Evolutionary conservation across 2,113 vertebrate genomes (phyloP).

Genomic region (Paralichthys olivaceus): DNA sequence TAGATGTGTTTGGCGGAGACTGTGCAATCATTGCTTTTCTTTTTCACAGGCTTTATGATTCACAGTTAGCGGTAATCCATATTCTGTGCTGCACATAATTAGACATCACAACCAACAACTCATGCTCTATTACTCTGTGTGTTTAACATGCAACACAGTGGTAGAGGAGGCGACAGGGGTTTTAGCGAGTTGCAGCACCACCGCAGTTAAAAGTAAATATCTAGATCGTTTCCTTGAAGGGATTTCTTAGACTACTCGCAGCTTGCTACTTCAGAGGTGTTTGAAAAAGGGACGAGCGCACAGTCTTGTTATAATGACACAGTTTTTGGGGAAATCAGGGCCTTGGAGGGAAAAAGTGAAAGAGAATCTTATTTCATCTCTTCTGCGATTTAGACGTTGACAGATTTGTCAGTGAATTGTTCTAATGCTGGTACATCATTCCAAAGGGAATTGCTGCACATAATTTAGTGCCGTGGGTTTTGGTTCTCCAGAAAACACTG

Average conservation of each 20-base stretch:
- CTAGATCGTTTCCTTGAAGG: constrained; percentile 33
- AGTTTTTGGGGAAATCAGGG: constrained; percentile 50
- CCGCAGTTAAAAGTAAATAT: constrained; percentile 58
- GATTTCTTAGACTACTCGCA: constrained; percentile 44
- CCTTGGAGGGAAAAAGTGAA: constrained; percentile 11
- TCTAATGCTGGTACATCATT: constrained; percentile 10
- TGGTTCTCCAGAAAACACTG: neutral
- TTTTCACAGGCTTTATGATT: constrained; percentile 33
- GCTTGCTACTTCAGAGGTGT: constrained; percentile 52
- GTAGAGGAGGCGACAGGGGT: constrained; percentile 30
- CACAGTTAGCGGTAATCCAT: constrained; percentile 35
- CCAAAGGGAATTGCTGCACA: constrained; percentile 21
- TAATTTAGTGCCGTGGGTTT: constrained; percentile 22
- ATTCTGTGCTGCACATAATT: constrained; percentile 56
- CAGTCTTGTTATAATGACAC: constrained; percentile 51
- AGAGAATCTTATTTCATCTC: constrained; percentile 7
- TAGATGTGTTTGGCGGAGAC: constrained; percentile 14
- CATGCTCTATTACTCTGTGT: constrained; percentile 35
- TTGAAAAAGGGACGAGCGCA: constrained; percentile 43
- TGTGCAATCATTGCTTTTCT: constrained; percentile 26
- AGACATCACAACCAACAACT: constrained; percentile 51
- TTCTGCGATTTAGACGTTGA: constrained; percentile 24
- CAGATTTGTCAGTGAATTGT: constrained; percentile 38
- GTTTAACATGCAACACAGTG: constrained; percentile 46
- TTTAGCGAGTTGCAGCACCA: constrained; percentile 31